Evolutionary conservation across 92 coral and sea anemone species (phyloP).

Genomic region (Epizoanthus rinbou): DNA sequence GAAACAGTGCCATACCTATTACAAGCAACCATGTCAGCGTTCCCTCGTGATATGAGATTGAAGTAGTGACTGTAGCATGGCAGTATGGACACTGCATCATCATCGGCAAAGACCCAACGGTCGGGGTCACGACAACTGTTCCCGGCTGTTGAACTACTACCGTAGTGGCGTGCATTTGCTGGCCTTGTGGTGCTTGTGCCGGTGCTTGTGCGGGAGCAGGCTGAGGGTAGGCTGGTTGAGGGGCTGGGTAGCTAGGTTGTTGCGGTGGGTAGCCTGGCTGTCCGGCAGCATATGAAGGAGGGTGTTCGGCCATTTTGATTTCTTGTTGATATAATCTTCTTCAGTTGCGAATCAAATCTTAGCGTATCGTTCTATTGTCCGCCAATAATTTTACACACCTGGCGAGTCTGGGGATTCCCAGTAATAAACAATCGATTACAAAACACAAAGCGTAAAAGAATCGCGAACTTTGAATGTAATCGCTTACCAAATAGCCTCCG

Average conservation of each 20-base stretch:
- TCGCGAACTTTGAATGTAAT: too few relatives aligned
- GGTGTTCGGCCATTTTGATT: constrained; percentile 37
- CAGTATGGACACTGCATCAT: constrained; percentile 63
- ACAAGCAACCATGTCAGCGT: constrained; percentile 48
- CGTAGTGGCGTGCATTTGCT: constrained; percentile 29
- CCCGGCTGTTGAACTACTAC: constrained; percentile 43
- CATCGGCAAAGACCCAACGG: constrained; percentile 48
- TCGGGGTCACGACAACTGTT: constrained; percentile 21
- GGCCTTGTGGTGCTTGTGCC: neutral
- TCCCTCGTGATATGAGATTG: constrained; percentile 56
- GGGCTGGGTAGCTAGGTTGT: constrained; percentile 8
- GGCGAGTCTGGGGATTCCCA: too few relatives aligned
- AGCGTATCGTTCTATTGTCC: too few relatives aligned
- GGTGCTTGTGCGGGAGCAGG: constrained; percentile 25
- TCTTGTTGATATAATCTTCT: neutral
- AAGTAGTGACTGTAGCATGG: constrained; percentile 50
- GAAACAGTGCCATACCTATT: constrained; percentile 1
- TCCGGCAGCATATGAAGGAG: constrained; percentile 25
- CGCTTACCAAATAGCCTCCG: too few relatives aligned
- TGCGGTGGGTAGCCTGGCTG: constrained; percentile 30
- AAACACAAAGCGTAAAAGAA: too few relatives aligned
- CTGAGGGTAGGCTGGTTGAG: constrained; percentile 7
- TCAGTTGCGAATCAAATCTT: too few relatives aligned
- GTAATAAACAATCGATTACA: too few relatives aligned
- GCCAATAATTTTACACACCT: too few relatives aligned